These are phyloP conservation scores for Torymus aiolomorphi DNA, from an alignment of 2,888 invertebrate genomes.

Conservation along the genomic window DNA sequence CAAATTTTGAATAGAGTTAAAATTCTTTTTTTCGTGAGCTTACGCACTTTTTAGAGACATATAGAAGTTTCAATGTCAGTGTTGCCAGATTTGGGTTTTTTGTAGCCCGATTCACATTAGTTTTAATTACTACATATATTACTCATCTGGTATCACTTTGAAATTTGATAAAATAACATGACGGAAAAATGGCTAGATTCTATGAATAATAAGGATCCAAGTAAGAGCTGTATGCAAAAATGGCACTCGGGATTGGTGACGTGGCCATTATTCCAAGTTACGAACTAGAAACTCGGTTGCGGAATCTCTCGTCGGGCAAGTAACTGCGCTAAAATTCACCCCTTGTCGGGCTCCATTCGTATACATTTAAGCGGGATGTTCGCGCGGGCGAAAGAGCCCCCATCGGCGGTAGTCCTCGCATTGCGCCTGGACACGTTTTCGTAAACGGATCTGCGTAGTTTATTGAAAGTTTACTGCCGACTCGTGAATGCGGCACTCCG, in stretches of 20 bases:
- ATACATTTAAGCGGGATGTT: slow-evolving; percentile 31
- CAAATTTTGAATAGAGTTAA: too few relatives aligned
- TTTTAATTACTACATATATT: too few relatives aligned
- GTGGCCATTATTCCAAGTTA: slow-evolving; percentile 68
- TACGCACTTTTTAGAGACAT: too few relatives aligned
- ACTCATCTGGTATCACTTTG: too few relatives aligned
- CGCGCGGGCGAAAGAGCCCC: slow-evolving; percentile 4
- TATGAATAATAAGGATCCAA: too few relatives aligned
- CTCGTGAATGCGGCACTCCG: slow-evolving; percentile 28
- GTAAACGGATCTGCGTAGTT: slow-evolving; percentile 71
- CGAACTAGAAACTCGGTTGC: slow-evolving; percentile 66
- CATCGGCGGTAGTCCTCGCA: slow-evolving; percentile 29
- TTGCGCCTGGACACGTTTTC: slow-evolving; percentile 63
- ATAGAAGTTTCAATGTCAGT: too few relatives aligned
- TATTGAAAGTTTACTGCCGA: slow-evolving; percentile 71
- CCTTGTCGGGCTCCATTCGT: slow-evolving; percentile 45
- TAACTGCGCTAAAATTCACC: slow-evolving; percentile 66
- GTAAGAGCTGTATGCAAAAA: slow-evolving; percentile 61
- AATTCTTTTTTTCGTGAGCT: too few relatives aligned
- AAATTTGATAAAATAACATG: too few relatives aligned
- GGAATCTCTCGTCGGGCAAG: slow-evolving; percentile 62
- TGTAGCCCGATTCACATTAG: too few relatives aligned
- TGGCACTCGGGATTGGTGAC: slow-evolving; percentile 26
- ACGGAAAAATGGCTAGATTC: too few relatives aligned
- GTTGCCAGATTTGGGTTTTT: too few relatives aligned